phyloP scores from a whole-genome alignment of 2,888 invertebrate genomes.

The Calameuta filiformis region DNA sequence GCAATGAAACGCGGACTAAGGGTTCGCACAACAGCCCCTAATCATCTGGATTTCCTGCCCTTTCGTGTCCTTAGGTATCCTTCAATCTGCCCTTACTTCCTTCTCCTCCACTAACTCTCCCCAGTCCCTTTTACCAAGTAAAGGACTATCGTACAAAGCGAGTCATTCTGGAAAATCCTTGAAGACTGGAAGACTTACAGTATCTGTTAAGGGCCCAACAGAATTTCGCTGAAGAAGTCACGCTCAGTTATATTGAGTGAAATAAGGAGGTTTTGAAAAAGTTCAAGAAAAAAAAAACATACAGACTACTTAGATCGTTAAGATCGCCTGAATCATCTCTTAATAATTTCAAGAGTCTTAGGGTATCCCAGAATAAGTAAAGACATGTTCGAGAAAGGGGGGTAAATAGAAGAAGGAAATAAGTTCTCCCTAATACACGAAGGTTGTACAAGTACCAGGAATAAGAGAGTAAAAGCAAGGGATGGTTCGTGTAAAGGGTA shows the following conservation, averaged over 20 bases:
- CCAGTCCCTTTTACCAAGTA: neutral
- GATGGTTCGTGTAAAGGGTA: neutral
- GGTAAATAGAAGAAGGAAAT: neutral
- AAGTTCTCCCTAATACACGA: neutral
- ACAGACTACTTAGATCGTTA: neutral
- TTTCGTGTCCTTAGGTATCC: neutral
- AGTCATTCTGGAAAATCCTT: neutral
- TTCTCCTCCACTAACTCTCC: neutral
- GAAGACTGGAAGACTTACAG: neutral
- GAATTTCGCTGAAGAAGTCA: neutral
- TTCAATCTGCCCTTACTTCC: neutral
- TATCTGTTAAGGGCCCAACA: neutral
- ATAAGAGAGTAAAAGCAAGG: neutral
- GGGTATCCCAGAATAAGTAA: neutral
- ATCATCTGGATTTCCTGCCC: slow-evolving; percentile 30
- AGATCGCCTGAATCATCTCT: neutral
- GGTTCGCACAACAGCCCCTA: slow-evolving; percentile 39
- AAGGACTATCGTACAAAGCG: neutral
- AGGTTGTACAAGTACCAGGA: neutral
- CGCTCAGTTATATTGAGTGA: neutral
- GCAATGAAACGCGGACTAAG: neutral
- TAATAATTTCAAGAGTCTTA: neutral
- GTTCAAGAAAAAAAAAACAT: neutral
- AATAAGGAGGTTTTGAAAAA: neutral
- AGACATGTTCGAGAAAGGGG: neutral